These are phyloP conservation scores for Semaprochilodus insignis DNA, from an alignment of 2,797 vertebrate species.

Conservation along the genomic window DNA sequence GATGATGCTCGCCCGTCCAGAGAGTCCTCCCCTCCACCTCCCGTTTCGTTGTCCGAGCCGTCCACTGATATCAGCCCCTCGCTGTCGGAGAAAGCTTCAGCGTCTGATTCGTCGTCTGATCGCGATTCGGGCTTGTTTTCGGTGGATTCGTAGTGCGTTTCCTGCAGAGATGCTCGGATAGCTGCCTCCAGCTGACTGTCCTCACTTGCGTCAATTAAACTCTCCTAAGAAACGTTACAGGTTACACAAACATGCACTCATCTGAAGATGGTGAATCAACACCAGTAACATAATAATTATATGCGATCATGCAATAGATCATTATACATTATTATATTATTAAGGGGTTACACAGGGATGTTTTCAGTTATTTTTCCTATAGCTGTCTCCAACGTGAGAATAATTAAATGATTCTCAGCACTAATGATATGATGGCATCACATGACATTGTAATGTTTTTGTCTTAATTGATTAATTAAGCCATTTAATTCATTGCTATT, in stretches of 20 bases:
- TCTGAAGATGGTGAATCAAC: neutral
- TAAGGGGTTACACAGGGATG: no score
- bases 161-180: constrained; percentile 95
- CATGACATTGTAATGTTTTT: no score
- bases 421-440: no score
- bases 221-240: constrained; percentile 80
- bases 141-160: constrained; percentile 96
- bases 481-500: no score
- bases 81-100: constrained; percentile 96
- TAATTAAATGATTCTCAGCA: no score
- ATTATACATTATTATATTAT: no score
- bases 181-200: constrained; percentile 99
- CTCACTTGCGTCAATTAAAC: constrained; percentile 97
- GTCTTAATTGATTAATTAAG: no score
- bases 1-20: constrained; percentile 63
- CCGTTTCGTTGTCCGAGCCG: constrained; percentile 89
- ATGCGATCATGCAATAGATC: no score
- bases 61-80: constrained; percentile 97
- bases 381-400: no score
- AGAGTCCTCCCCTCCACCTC: constrained; percentile 55
- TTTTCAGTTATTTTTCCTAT: no score
- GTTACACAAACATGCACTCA: neutral
- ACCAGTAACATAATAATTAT: neutral
- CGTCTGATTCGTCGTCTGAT: constrained; percentile 92
- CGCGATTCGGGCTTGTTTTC: constrained; percentile 86